A percentile compares a stretch with the other conserved stretches of the same genome.
These are phyloP conservation scores for Heteromormyrus szaboi DNA, from an alignment of 2,797 vertebrate species.

Conservation along the genomic window DNA sequence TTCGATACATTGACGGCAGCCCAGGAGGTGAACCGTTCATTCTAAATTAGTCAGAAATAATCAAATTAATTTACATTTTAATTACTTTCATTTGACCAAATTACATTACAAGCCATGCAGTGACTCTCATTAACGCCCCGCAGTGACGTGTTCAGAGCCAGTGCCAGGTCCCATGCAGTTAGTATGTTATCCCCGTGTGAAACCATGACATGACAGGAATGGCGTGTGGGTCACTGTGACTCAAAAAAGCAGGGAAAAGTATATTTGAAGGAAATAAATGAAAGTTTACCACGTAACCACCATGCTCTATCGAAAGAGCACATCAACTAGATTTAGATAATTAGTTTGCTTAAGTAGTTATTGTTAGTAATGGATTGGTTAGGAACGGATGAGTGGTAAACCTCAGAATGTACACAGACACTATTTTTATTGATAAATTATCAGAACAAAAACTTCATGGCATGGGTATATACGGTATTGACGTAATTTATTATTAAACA, in stretches of 20 bases:
- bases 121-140: background rate
- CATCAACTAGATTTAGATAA: background rate
- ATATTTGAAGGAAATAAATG: background rate
- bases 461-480: background rate
- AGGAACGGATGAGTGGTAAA: background rate
- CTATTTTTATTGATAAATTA: background rate
- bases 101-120: background rate
- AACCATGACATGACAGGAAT: background rate
- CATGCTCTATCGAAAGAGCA: background rate
- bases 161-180: background rate
- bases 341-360: background rate
- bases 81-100: conserved; percentile 4
- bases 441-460: background rate
- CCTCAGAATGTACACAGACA: background rate
- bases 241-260: background rate
- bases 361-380: background rate
- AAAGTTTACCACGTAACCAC: background rate
- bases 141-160: background rate
- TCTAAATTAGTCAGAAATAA: background rate
- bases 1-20: background rate
- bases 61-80: conserved; percentile 8
- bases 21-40: background rate
- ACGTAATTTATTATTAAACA: background rate
- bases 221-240: background rate
- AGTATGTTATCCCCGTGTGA: background rate